Conservation (phyloP, 2,888 invertebrate genomes). For the Mythimna vitellina region DNA sequence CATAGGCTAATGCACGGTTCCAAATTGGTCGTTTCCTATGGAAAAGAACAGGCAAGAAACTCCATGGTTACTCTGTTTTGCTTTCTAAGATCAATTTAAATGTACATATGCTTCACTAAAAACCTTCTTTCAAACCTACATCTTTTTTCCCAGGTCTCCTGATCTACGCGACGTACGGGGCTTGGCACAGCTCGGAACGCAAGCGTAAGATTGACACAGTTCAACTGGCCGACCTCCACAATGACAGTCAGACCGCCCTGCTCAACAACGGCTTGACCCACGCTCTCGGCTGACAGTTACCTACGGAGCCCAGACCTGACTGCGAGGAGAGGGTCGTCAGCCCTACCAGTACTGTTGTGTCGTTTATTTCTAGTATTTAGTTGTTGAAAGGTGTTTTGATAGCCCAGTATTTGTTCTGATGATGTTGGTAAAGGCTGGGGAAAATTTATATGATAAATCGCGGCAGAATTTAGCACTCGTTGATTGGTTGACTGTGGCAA, state of each 20-base stretch:
- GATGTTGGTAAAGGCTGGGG: not conserved
- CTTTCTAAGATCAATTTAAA: too few species aligned
- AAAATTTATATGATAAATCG: not conserved
- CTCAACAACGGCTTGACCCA: constrained; percentile 75
- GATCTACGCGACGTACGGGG: constrained; percentile 94
- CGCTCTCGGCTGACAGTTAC: constrained; percentile 80
- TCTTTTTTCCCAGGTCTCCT: constrained; percentile 89
- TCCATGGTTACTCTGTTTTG: too few species aligned
- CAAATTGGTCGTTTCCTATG: too few species aligned
- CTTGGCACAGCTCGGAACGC: constrained; percentile 92
- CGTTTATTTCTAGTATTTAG: constrained; percentile 84
- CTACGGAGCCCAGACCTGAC: constrained; percentile 3
- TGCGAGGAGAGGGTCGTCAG: constrained; percentile 65
- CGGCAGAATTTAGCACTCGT: not conserved
- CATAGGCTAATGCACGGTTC: too few species aligned
- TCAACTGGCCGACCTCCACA: constrained; percentile 79
- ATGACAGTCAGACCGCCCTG: constrained; percentile 82
- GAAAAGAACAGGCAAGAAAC: too few species aligned
- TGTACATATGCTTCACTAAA: too few species aligned
- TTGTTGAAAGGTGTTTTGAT: not conserved
- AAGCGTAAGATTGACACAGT: constrained; percentile 75
- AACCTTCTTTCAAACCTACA: not conserved
- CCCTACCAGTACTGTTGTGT: constrained; percentile 79
- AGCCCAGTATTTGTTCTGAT: constrained; percentile 20
- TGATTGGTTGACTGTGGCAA: not conserved